Percentiles rank a stretch among this genome's conserved stretches.
These are phyloP conservation scores for Nemurella pictetii DNA, from an alignment of 2,888 invertebrate genomes.

Conservation along the genomic window DNA sequence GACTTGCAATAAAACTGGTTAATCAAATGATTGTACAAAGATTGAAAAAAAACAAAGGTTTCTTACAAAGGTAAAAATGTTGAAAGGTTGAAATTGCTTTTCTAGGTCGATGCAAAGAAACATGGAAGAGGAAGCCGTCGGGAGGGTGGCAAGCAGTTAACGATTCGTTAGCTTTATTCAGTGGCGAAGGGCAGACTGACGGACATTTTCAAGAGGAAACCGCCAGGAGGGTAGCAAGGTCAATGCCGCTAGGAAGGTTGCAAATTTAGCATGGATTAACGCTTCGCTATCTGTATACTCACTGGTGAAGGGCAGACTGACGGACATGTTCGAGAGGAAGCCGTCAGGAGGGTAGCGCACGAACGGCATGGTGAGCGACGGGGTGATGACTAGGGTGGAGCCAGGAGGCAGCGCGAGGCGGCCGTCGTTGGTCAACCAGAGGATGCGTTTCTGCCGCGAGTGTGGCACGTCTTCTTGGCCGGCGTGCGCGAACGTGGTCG, in stretches of 20 bases:
- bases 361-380: conserved; percentile 79
- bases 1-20: too few relatives aligned
- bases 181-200: conserved; percentile 83
- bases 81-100: too few relatives aligned
- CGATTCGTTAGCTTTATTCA: conserved; percentile 55
- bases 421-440: conserved; percentile 86
- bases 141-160: too few relatives aligned
- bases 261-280: too few relatives aligned
- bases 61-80: too few relatives aligned
- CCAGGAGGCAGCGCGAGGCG: conserved; percentile 82
- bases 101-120: too few relatives aligned
- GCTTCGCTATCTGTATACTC: conserved; percentile 56
- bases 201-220: conserved; percentile 81
- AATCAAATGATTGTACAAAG: too few relatives aligned
- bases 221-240: conserved; percentile 84
- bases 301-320: conserved; percentile 85
- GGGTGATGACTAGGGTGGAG: conserved; percentile 76
- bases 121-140: too few relatives aligned
- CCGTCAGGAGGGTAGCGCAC: conserved; percentile 84
- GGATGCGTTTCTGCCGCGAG: conserved; percentile 77
- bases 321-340: conserved; percentile 80
- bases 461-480: conserved; percentile 51
- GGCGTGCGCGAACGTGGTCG: not conserved
- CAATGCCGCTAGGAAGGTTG: too few relatives aligned
- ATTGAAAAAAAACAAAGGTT: too few relatives aligned